A percentile compares a stretch with the other conserved stretches of the same genome.
Evolutionary conservation across 2,113 vertebrate genomes (phyloP).

Genomic region (Piaya cayana): DNA sequence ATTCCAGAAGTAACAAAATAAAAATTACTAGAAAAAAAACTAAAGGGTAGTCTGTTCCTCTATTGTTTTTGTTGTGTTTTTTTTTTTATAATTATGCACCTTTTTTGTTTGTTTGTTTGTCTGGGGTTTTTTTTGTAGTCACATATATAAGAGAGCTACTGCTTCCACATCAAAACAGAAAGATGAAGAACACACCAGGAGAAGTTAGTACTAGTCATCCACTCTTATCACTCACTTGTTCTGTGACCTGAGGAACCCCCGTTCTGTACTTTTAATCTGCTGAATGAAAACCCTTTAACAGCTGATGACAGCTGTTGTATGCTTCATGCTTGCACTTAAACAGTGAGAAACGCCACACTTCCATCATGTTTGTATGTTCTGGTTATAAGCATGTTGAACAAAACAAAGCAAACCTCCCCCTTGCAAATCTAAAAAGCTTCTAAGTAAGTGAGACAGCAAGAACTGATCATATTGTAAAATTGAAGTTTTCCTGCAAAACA

Average conservation of each 20-base stretch:
- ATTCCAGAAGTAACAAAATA: neutral
- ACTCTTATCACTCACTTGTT: neutral
- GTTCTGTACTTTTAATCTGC: neutral
- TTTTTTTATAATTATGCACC: neutral
- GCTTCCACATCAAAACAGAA: neutral
- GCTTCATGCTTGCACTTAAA: neutral
- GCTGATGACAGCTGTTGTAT: neutral
- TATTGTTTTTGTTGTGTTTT: neutral
- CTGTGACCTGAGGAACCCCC: neutral
- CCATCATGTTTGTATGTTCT: neutral
- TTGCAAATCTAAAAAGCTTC: neutral
- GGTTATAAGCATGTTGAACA: neutral
- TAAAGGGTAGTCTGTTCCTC: neutral
- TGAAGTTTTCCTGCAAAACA: neutral
- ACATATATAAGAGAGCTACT: neutral
- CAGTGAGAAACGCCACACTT: neutral
- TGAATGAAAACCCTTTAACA: constrained; percentile 25
- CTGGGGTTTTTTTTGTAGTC: neutral
- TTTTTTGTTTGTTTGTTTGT: too few relatives aligned
- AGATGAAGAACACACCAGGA: neutral
- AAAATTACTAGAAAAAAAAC: neutral
- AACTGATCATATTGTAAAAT: neutral
- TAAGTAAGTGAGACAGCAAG: neutral
- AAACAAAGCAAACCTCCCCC: neutral
- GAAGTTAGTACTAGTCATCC: neutral